A percentile compares a stretch with the other conserved stretches of the same genome.
Conservation (phyloP, 2,113 vertebrate species). For the Carassius carassius region DNA sequence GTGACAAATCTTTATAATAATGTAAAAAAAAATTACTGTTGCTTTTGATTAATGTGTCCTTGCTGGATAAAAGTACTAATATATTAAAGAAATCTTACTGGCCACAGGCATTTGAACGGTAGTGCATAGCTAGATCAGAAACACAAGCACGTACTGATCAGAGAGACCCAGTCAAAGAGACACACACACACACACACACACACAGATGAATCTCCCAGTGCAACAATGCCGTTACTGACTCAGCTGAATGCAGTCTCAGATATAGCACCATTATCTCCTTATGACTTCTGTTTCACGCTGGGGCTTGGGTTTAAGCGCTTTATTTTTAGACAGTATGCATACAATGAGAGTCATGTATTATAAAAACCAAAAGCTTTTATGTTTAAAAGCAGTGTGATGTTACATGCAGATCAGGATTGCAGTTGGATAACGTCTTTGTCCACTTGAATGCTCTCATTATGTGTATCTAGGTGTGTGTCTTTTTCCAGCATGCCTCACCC, state of each 20-base stretch:
- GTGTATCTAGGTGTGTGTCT: constrained; percentile 18
- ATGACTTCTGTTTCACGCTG: neutral
- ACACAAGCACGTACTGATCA: no score
- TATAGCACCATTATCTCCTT: constrained; percentile 26
- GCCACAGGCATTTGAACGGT: neutral
- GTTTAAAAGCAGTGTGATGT: neutral
- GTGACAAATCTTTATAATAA: neutral
- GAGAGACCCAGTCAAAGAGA: neutral
- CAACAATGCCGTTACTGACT: constrained; percentile 36
- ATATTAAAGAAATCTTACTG: neutral
- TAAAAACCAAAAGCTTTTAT: constrained; percentile 13
- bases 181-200: neutral
- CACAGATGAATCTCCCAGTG: neutral
- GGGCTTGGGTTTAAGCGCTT: constrained; percentile 10
- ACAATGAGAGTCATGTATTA: constrained; percentile 10
- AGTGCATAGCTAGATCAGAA: neutral
- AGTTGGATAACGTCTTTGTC: constrained; percentile 11
- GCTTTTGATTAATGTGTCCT: neutral
- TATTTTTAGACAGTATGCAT: neutral
- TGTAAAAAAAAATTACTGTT: neutral
- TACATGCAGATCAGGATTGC: neutral
- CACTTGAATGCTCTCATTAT: neutral
- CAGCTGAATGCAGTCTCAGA: neutral
- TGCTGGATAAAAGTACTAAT: neutral
- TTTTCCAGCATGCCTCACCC: constrained; percentile 6